phyloP scores from a whole-genome alignment of 2,888 invertebrate species.

The Trissoscelio sp. region DNA sequence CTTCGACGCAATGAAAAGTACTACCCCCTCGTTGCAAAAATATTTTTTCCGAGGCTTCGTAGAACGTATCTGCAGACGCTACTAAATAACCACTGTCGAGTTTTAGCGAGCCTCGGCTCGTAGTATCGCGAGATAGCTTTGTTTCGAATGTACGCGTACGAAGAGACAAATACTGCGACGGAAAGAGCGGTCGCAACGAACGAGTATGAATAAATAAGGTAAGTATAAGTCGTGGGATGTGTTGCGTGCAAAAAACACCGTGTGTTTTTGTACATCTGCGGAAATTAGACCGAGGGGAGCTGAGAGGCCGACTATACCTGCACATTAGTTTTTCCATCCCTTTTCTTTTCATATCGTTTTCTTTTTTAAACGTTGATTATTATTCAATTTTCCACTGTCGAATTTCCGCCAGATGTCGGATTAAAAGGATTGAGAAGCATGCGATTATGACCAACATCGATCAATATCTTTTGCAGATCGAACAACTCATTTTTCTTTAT shows the following conservation, averaged over 20 bases:
- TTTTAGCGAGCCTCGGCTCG: slow-evolving; percentile 48
- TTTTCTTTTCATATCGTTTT: slow-evolving; percentile 5
- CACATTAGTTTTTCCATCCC: neutral
- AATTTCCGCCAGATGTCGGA: slow-evolving; percentile 29
- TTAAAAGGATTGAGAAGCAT: slow-evolving; percentile 13
- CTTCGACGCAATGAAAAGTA: slow-evolving; percentile 15
- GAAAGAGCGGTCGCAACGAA: slow-evolving; percentile 48
- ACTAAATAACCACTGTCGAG: slow-evolving; percentile 46
- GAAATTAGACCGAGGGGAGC: slow-evolving; percentile 42
- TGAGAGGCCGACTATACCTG: neutral
- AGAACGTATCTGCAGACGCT: slow-evolving; percentile 18
- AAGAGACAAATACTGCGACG: slow-evolving; percentile 43
- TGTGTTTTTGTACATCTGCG: slow-evolving; percentile 52
- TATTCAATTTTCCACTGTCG: slow-evolving; percentile 24
- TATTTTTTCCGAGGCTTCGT: slow-evolving; percentile 28
- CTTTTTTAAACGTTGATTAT: neutral
- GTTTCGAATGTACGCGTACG: slow-evolving; percentile 36
- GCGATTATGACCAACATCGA: slow-evolving; percentile 33
- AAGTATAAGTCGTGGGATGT: slow-evolving; percentile 44
- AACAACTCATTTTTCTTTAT: neutral
- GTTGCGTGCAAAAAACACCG: slow-evolving; percentile 60
- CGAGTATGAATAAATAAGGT: slow-evolving; percentile 60
- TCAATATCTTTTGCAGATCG: slow-evolving; percentile 24
- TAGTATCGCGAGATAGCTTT: slow-evolving; percentile 16
- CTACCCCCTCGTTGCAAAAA: slow-evolving; percentile 38